Percentiles rank a stretch among this genome's conserved stretches.
These are phyloP conservation scores for Gallinago nigripennis DNA, from an alignment of 2,797 vertebrate species.

Conservation along the genomic window DNA sequence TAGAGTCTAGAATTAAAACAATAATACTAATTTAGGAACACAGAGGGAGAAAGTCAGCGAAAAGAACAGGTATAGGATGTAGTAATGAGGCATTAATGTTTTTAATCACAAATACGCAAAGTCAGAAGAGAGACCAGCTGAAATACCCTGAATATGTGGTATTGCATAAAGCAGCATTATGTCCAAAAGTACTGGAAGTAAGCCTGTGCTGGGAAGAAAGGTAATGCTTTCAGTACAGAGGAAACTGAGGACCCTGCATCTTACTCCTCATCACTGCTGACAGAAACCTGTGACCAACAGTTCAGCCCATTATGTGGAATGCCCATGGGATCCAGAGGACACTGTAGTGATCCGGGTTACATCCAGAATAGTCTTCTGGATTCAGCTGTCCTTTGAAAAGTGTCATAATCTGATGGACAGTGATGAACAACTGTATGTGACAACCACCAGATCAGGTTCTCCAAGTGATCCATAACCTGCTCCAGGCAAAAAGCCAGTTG, in stretches of 20 bases:
- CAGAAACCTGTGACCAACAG: not conserved
- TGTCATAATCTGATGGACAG: not conserved
- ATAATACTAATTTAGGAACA: not conserved
- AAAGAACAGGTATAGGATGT: not conserved
- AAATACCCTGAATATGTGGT: not conserved
- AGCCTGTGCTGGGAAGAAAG: not conserved
- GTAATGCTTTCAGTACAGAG: not conserved
- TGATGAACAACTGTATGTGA: not conserved
- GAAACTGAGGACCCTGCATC: not conserved
- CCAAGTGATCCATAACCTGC: not conserved
- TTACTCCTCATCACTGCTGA: not conserved
- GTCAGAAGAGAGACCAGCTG: not conserved
- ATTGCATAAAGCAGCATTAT: not conserved
- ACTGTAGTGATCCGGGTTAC: not conserved
- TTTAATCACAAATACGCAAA: not conserved
- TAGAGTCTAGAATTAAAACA: slow-evolving; percentile 82
- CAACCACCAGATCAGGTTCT: not conserved
- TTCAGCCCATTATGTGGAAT: not conserved
- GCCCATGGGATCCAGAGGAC: not conserved
- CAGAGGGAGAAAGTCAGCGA: rapidly evolving
- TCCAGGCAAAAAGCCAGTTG: not conserved
- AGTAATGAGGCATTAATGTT: not conserved
- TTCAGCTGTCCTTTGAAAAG: not conserved
- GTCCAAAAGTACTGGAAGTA: not conserved
- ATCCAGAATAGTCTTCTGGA: not conserved